These are phyloP conservation scores for Pseudococcus jackbeardsleyi DNA, from an alignment of 2,888 invertebrate genomes.

Conservation along the genomic window DNA sequence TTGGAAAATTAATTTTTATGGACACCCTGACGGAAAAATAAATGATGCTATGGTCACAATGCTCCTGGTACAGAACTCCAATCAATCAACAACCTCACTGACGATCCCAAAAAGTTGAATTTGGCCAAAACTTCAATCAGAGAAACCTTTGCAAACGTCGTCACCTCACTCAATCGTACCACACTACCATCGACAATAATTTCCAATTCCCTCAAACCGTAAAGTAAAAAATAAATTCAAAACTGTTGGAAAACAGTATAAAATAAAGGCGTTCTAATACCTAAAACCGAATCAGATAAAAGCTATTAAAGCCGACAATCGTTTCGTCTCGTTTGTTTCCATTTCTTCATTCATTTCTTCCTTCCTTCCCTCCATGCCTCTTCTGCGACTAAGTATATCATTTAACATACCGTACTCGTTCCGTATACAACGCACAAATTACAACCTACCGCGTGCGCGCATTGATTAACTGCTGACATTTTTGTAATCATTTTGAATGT, in stretches of 20 bases:
- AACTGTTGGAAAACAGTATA: neutral
- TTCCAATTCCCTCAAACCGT: neutral
- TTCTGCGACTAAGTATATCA: neutral
- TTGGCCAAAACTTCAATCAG: too few species aligned
- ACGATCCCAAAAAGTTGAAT: too few species aligned
- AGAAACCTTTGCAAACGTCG: too few species aligned
- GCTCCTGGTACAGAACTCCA: too few species aligned
- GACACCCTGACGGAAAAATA: too few species aligned
- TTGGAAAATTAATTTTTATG: too few species aligned
- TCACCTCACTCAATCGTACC: neutral
- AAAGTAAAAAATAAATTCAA: neutral
- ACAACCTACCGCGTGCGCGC: neutral
- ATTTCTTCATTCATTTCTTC: constrained; percentile 1
- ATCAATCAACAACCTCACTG: too few species aligned
- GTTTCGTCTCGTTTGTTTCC: neutral
- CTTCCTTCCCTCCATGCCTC: neutral
- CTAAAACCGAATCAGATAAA: neutral
- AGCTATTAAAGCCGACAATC: neutral
- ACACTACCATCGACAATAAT: neutral
- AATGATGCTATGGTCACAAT: too few species aligned
- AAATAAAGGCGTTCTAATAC: neutral
- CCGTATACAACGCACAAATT: neutral
- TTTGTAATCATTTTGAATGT: constrained; percentile 10
- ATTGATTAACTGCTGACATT: constrained; percentile 30
- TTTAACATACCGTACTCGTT: neutral